Evolutionary conservation across 2,797 vertebrate species (phyloP).

Genomic region (Novumbra hubbsi): DNA sequence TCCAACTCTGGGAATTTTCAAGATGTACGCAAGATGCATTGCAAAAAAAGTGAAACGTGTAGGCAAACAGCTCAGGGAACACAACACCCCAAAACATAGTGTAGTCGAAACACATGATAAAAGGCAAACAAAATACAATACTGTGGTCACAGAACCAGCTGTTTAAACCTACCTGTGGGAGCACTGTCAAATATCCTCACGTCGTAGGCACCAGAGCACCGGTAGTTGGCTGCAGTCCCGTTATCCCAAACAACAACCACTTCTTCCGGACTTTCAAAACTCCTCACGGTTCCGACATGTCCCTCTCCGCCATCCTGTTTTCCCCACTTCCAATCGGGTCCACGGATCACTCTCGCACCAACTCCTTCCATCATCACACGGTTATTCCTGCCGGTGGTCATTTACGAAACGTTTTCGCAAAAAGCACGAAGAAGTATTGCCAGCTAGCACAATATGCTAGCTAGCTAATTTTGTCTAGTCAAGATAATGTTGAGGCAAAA

Average conservation of each 20-base stretch:
- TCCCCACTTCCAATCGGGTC: conserved; percentile 99
- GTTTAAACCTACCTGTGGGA: conserved; percentile 84
- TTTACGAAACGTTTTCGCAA: conserved; percentile 54
- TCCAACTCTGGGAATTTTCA: neutral
- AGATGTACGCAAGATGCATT: neutral
- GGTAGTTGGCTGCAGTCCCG: conserved; percentile 97
- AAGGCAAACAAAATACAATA: neutral
- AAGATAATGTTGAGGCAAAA: conserved; percentile 33
- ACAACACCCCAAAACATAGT: neutral
- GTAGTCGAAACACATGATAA: neutral
- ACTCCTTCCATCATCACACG: conserved; percentile 98
- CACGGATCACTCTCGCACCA: conserved; percentile 93
- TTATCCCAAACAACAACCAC: conserved; percentile 99
- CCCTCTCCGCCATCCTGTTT: conserved; percentile 99
- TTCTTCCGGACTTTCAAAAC: conserved; percentile 98
- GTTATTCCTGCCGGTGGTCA: conserved; percentile 98
- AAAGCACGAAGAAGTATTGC: conserved; percentile 20
- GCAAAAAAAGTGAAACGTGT: neutral
- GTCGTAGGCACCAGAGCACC: conserved; percentile 97
- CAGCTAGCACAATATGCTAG: conserved; percentile 32
- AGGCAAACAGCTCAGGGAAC: neutral
- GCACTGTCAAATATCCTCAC: conserved; percentile 96
- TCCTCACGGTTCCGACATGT: conserved; percentile 96
- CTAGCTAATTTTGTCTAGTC: conserved; percentile 21
- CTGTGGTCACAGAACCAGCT: neutral